phyloP scores from a whole-genome alignment of 1,140 invertebrate species.

The Drosophila teissieri region DNA sequence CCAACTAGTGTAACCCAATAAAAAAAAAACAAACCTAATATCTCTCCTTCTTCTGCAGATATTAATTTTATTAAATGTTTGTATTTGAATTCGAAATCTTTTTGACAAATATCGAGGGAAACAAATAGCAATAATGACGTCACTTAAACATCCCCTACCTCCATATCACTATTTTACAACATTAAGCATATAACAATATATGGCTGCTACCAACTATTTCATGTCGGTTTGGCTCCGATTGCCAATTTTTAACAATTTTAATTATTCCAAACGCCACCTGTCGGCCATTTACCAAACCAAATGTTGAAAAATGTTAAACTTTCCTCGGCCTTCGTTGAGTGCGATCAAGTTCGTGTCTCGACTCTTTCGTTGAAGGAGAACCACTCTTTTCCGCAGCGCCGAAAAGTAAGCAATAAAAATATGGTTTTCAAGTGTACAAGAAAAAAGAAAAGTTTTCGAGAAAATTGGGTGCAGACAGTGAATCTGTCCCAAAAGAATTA shows the following conservation, averaged over 20 bases:
- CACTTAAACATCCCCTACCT: background rate
- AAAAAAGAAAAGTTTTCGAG: conserved; percentile 69
- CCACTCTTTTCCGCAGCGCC: conserved; percentile 1
- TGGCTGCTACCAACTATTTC: background rate
- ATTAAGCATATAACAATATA: background rate
- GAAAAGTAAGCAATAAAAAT: conserved; percentile 52
- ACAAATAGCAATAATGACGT: background rate
- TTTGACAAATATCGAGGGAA: too few species aligned
- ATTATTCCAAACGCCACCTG: conserved; percentile 9
- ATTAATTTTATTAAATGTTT: too few species aligned
- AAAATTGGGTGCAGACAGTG: conserved; percentile 63
- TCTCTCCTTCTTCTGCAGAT: too few species aligned
- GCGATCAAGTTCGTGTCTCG: conserved; percentile 65
- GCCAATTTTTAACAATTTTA: background rate
- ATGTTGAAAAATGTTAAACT: conserved; percentile 15
- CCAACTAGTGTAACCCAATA: too few species aligned
- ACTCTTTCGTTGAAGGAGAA: conserved; percentile 53
- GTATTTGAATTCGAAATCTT: too few species aligned
- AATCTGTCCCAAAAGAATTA: conserved; percentile 45
- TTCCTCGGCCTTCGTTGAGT: conserved; percentile 42
- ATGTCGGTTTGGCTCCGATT: background rate
- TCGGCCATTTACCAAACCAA: background rate
- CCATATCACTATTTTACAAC: background rate
- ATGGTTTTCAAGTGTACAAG: background rate
- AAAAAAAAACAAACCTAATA: too few species aligned